A percentile compares a stretch with the other conserved stretches of the same genome.
Conservation (phyloP, 1,140 invertebrate genomes). For the Drosophila athabasca region DNA sequence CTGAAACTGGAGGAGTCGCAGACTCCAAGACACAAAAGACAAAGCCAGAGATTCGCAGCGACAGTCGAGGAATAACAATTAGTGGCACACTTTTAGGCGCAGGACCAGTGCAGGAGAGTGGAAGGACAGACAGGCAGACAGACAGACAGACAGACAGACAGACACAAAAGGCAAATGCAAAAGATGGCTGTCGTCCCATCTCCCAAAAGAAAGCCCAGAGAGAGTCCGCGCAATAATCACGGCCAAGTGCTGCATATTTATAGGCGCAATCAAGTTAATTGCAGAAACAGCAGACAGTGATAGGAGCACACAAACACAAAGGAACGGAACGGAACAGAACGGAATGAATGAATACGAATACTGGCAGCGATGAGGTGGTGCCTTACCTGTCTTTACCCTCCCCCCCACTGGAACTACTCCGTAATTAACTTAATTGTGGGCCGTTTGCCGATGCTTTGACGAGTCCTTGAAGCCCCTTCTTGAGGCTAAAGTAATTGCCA, state of each 20-base stretch:
- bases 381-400: neutral
- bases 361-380: too few species aligned
- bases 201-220: slow-evolving; percentile 8
- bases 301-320: slow-evolving; percentile 9
- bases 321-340: neutral
- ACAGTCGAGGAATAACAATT: slow-evolving; percentile 69
- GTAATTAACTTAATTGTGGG: slow-evolving; percentile 78
- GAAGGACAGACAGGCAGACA: neutral
- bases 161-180: slow-evolving; percentile 24
- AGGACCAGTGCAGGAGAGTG: neutral
- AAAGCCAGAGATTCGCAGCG: slow-evolving; percentile 1
- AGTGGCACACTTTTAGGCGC: slow-evolving; percentile 64
- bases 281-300: slow-evolving; percentile 40
- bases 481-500: slow-evolving; percentile 55
- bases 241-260: slow-evolving; percentile 78
- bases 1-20: too few species aligned
- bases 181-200: too few species aligned
- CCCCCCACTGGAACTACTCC: slow-evolving; percentile 1
- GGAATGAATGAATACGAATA: too few species aligned
- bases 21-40: neutral
- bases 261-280: slow-evolving; percentile 83
- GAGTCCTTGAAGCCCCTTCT: neutral
- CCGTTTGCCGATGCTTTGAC: slow-evolving; percentile 42
- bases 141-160: neutral
- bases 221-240: slow-evolving; percentile 74